Evolutionary conservation across 1,140 invertebrate species (phyloP).

Genomic region (Pinna nobilis): DNA sequence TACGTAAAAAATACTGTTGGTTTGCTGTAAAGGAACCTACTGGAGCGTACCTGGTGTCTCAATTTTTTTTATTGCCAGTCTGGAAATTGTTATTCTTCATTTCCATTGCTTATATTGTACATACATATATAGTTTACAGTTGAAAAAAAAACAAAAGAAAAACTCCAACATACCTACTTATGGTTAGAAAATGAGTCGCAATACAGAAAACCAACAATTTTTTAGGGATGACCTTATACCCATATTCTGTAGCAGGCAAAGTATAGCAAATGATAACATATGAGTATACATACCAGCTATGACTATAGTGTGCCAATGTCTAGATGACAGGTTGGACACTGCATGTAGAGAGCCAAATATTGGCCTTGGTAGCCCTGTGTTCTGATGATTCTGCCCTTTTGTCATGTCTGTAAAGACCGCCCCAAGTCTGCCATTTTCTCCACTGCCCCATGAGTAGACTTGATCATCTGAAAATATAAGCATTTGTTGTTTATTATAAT

Average conservation of each 20-base stretch:
- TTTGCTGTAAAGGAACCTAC: too few relatives aligned
- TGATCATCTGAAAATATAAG: conserved; percentile 63
- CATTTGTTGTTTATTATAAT: neutral
- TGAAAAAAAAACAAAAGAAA: neutral
- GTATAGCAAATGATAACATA: conserved; percentile 17
- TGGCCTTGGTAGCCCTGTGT: conserved; percentile 63
- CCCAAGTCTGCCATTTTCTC: conserved; percentile 72
- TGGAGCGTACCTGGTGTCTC: too few relatives aligned
- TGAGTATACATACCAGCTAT: conserved; percentile 65
- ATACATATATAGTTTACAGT: neutral
- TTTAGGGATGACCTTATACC: neutral
- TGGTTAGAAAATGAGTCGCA: neutral
- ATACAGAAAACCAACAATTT: neutral
- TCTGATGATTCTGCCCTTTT: conserved; percentile 60
- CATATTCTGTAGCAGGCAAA: neutral
- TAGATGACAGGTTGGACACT: conserved; percentile 63
- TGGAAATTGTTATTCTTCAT: too few relatives aligned
- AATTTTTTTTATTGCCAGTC: too few relatives aligned
- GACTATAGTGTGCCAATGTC: conserved; percentile 72
- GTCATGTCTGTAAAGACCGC: conserved; percentile 54
- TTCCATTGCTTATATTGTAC: too few relatives aligned
- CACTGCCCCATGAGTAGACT: conserved; percentile 73
- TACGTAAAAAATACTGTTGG: too few relatives aligned
- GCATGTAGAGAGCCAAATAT: conserved; percentile 74
- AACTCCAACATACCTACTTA: neutral